Base-by-base conservation (phyloP, 2,888 invertebrate species). In the Xestia xanthographa region DNA sequence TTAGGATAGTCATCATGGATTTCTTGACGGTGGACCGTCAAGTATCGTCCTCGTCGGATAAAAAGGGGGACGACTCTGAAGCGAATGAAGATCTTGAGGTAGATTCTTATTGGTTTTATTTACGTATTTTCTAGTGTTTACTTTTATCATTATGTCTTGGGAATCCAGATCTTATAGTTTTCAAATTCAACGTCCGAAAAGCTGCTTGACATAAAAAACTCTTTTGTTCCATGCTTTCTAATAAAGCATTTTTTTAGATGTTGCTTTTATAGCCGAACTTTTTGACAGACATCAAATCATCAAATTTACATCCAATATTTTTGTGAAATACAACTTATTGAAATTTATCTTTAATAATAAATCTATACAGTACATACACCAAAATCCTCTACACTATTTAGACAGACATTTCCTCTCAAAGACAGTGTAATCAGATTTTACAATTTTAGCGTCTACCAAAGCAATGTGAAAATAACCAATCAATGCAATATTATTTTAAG, bases 21-120 rank as follows among this genome's bases (percentile, higher is more conserved):
- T 95, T 90, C 75, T 86, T 94, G 72, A 92, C 92, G 69, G 93
- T 94, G 67, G 94, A 95, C 68, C 90, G 91, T 66, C 92, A 92
- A 79, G 85, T 89, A 53, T 87, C 92, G 65, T 89, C 93, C 60
- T 84, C 92, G 20, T 89, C 88, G 43, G 85, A 91, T 8, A 92
- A 92, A 77, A 93, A 92, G 79, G 78, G 82, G 20, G 91, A 90
- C 41, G 92, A 92, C 75, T 86, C 88, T 63, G 90, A 91, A 29
- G 86, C 87, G 53, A 93, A 92, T 84, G 95, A 95, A 79, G 95
- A 94, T 89, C 92, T 96, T 43, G 95, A 96, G 94, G 96, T 95
- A 92, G 83, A 72, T 74, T 77, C 58, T 26, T 70, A 60, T 48
- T 67, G 29, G 60, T 63, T 66, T 71, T 65, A 9, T 53, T 26